phyloP scores from a whole-genome alignment of 2,113 vertebrate genomes.

The Leucoraja erinaceus region DNA sequence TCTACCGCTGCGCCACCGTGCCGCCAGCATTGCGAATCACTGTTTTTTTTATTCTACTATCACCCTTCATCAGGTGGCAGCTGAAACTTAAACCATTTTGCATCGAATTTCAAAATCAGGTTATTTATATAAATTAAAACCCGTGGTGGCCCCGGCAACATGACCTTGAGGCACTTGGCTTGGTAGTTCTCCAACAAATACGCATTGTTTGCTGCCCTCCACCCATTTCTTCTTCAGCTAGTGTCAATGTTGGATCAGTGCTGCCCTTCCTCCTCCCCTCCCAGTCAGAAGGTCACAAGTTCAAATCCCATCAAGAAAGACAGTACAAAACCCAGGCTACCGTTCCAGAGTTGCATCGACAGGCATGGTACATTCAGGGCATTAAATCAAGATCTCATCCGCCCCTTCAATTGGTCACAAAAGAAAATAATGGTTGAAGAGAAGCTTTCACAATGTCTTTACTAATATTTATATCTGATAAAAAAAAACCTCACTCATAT shows the following conservation, averaged over 20 bases:
- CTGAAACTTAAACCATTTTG: neutral
- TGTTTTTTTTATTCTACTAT: neutral
- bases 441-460: neutral
- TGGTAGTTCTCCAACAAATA: neutral
- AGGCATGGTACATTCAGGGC: neutral
- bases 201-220: neutral
- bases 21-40: neutral
- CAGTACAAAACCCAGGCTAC: neutral
- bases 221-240: neutral
- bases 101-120: neutral
- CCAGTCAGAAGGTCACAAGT: too few relatives aligned
- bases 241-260: neutral
- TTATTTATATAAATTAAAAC: conserved; percentile 12
- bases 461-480: neutral
- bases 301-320: neutral
- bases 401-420: neutral
- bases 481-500: neutral
- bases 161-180: neutral
- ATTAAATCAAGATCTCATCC: neutral
- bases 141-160: neutral
- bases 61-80: neutral
- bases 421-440: neutral
- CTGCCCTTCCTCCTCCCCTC: neutral
- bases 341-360: neutral
- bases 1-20: too few relatives aligned